Evolutionary conservation across 2,113 vertebrate species (phyloP).

Genomic region (Panthera tigris): DNA sequence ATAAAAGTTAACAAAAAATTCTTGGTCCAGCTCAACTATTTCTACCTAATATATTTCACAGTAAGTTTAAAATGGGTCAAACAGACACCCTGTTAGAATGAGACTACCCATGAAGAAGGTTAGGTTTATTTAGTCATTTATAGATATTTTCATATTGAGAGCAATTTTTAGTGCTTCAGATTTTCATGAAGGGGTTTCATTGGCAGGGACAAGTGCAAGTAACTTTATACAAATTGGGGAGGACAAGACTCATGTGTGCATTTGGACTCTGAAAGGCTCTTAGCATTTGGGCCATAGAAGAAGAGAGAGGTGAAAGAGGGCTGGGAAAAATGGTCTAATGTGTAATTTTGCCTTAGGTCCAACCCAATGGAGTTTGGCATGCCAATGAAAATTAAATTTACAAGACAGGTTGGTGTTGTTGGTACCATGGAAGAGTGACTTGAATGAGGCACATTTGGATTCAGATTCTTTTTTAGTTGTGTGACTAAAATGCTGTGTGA

Average conservation of each 20-base stretch:
- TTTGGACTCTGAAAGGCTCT: not conserved
- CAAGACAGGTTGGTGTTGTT: not conserved
- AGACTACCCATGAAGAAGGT: not conserved
- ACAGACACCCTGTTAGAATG: not conserved
- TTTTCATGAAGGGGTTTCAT: constrained; percentile 4
- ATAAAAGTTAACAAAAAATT: constrained; percentile 11
- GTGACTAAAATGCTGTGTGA: not conserved
- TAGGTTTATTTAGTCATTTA: constrained; percentile 14
- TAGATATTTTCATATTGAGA: constrained; percentile 17
- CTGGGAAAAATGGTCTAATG: not conserved
- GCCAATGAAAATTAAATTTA: not conserved
- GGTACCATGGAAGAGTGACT: not conserved
- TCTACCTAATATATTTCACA: constrained; percentile 8
- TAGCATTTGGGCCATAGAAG: not conserved
- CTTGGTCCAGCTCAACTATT: constrained; percentile 22
- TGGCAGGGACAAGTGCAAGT: not conserved
- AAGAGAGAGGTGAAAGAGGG: not conserved
- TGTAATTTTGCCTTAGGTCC: not conserved
- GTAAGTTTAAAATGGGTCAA: constrained; percentile 8
- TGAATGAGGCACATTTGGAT: not conserved
- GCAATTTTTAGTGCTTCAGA: constrained; percentile 11
- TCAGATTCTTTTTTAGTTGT: not conserved
- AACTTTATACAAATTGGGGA: not conserved
- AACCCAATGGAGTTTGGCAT: not conserved
- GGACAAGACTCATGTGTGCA: not conserved